Evolutionary conservation across 2,113 vertebrate genomes (phyloP).

Genomic region (Melospiza georgiana): DNA sequence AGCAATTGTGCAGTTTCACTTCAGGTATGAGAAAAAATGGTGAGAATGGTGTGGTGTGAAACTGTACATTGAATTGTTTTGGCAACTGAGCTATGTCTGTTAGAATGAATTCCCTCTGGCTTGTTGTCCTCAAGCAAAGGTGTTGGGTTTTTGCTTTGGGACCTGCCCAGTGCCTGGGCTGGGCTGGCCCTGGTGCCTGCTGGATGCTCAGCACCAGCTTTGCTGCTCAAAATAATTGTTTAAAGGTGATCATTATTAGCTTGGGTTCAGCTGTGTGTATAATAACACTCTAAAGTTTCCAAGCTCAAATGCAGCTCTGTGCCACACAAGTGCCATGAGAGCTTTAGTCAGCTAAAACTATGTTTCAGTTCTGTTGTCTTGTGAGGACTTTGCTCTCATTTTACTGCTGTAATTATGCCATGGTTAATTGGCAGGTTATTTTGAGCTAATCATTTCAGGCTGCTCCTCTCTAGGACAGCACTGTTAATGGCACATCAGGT

Average conservation of each 20-base stretch:
- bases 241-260: not conserved
- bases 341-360: not conserved
- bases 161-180: not conserved
- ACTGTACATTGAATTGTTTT: not conserved
- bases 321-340: not conserved
- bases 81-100: not conserved
- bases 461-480: not conserved
- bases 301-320: not conserved
- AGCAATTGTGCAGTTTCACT: not conserved
- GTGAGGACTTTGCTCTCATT: slow-evolving; percentile 18
- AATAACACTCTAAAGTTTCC: not conserved
- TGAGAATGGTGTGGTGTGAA: not conserved
- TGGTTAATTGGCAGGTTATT: slow-evolving; percentile 42
- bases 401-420: not conserved
- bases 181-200: not conserved
- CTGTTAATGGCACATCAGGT: not conserved
- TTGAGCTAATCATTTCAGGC: not conserved
- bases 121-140: not conserved
- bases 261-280: not conserved
- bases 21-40: not conserved
- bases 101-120: not conserved
- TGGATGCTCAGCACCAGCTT: not conserved
- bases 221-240: not conserved
- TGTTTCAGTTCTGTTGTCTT: not conserved
- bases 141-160: not conserved